Base-by-base conservation (phyloP, 2,113 vertebrate genomes). In the Misgurnus anguillicaudatus region DNA sequence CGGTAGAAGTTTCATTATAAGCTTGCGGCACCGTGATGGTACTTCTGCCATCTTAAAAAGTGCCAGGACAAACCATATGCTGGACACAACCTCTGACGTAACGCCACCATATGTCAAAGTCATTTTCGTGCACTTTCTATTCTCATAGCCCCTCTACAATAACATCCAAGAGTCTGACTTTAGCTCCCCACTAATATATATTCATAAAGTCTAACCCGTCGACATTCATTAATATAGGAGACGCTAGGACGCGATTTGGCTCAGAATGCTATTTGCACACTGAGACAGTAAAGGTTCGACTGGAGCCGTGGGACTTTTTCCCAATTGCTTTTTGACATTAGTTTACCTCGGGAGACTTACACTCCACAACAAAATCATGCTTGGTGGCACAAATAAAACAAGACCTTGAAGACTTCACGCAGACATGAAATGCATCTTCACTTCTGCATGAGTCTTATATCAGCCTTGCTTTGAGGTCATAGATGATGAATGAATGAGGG, bases 11-110 rank as follows among this genome's bases (percentile, higher is more conserved):
- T 68, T 70, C 61, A 31, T 57, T 81, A 64, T 65, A 72, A 69
- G 47, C 60, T 81, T 6, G 69, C 78, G 69, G 79, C 39, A 47
- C 58, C 16, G 55, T 67, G 67, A 55, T 65, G 62, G 58, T 51
- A 81, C 65, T 68, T 77, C 66, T 68, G 55, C 67, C 78, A 80
- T 9, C 53, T 77, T 39, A 72, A 41, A 62, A 67, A 71, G 9
- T 84, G 69, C 79, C 79, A 84, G 62, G 39, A 78, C 80, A 65
- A 78, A 75, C 79, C 82, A 77, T 68, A 78, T 78, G 75, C 69
- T 53, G 48, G 69, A 42, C 66, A 57, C 55, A 42, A 68, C 41
- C 31, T 78, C 19, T 81, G 75, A 84, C 16, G 41, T 60, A 81
- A 78, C 7, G 5, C 9, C 51, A 41, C 69, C 82, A 81, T 81